phyloP scores from a whole-genome alignment of 2,888 invertebrate genomes.

The Melinaea menophilus region DNA sequence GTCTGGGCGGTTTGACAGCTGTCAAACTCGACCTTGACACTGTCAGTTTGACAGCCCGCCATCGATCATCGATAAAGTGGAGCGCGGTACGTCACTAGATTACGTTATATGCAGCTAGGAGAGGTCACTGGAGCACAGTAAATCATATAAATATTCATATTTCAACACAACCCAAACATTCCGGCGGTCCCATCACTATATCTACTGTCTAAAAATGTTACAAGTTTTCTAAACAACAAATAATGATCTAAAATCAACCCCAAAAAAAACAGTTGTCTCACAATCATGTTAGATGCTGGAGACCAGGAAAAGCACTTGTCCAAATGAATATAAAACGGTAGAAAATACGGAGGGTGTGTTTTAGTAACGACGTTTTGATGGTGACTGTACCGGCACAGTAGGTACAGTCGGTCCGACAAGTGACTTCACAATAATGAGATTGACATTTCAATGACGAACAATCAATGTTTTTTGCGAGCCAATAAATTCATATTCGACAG shows the following conservation, averaged over 20 bases:
- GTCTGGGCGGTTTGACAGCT: constrained; percentile 47
- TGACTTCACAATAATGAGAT: constrained; percentile 44
- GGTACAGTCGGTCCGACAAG: constrained; percentile 30
- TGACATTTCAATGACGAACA: constrained; percentile 37
- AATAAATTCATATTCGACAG: neutral
- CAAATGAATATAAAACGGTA: constrained; percentile 44
- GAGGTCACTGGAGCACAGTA: constrained; percentile 27
- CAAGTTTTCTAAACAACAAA: no score
- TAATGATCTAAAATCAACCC: no score
- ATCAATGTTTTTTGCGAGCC: constrained; percentile 6
- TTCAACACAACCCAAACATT: no score
- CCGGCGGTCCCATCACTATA: no score
- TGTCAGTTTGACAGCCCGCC: constrained; percentile 49
- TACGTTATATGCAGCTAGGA: constrained; percentile 26
- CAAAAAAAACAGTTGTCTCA: constrained; percentile 7
- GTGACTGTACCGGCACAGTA: constrained; percentile 37
- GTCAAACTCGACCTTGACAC: constrained; percentile 65
- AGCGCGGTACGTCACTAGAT: constrained; percentile 34
- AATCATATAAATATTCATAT: constrained; percentile 13
- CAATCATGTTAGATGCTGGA: constrained; percentile 18
- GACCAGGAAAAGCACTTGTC: constrained; percentile 29
- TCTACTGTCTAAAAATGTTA: no score
- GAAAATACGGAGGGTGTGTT: constrained; percentile 47
- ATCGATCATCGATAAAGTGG: constrained; percentile 49
- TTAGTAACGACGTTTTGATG: constrained; percentile 55